Evolutionary conservation across 2,888 invertebrate species (phyloP).

Genomic region (Thelaira solivaga): DNA sequence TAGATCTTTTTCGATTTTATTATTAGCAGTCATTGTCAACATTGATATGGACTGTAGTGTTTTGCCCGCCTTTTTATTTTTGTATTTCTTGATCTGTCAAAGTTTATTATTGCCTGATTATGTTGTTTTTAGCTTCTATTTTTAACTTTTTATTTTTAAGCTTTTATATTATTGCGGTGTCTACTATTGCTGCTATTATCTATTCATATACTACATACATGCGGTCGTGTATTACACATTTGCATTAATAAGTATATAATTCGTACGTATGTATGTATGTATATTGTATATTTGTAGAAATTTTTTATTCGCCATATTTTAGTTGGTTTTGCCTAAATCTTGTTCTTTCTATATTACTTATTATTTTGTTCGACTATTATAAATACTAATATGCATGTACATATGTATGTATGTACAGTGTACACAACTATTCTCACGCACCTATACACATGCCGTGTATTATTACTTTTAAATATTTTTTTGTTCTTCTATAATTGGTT

Average conservation of each 20-base stretch:
- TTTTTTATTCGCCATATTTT: slow-evolving; percentile 9
- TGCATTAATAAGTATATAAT: not conserved
- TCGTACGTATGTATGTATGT: not conserved
- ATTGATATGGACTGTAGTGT: slow-evolving; percentile 14
- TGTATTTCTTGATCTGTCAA: slow-evolving; percentile 39
- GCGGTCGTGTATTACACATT: too few relatives aligned
- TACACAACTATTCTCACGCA: not conserved
- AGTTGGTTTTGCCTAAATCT: slow-evolving; percentile 20
- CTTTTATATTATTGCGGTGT: slow-evolving; percentile 42
- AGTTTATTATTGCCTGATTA: slow-evolving; percentile 34
- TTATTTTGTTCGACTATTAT: not conserved
- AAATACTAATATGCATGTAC: not conserved
- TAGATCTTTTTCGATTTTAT: not conserved
- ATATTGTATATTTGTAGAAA: not conserved
- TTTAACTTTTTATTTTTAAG: slow-evolving; percentile 62
- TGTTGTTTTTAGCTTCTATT: slow-evolving; percentile 53
- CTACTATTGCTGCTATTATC: slow-evolving; percentile 16
- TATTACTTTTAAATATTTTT: slow-evolving; percentile 18
- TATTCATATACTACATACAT: too few relatives aligned
- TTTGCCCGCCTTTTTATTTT: slow-evolving; percentile 56
- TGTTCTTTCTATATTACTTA: slow-evolving; percentile 11
- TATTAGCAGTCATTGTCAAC: slow-evolving; percentile 14
- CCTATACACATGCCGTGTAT: slow-evolving; percentile 1
- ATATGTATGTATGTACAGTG: not conserved
- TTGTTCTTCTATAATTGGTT: slow-evolving; percentile 4